These are phyloP conservation scores for Drosophila ercepeae DNA, from an alignment of 1,140 invertebrate genomes.

Conservation along the genomic window DNA sequence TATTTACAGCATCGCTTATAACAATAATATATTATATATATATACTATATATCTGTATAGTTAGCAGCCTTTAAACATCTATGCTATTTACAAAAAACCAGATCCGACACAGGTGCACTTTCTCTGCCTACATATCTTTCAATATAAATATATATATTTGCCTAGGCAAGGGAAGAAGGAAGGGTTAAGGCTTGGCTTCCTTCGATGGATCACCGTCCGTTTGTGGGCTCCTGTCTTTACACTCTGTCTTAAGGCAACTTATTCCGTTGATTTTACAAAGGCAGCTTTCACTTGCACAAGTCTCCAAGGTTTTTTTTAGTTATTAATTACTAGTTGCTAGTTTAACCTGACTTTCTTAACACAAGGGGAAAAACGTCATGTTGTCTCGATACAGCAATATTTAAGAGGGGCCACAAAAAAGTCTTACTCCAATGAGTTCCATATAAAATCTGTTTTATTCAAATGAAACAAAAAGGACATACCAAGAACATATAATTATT, in stretches of 20 bases:
- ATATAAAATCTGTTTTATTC: too few relatives aligned
- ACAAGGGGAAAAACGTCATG: too few relatives aligned
- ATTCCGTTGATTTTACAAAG: slow-evolving; percentile 74
- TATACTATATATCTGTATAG: slow-evolving; percentile 47
- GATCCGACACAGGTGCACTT: slow-evolving; percentile 26
- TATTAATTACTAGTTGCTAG: too few relatives aligned
- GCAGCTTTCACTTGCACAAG: slow-evolving; percentile 65
- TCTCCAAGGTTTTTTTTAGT: slow-evolving; percentile 24
- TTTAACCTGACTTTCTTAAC: too few relatives aligned
- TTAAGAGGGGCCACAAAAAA: too few relatives aligned
- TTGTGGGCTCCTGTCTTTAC: slow-evolving; percentile 49
- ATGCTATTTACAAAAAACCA: slow-evolving; percentile 50
- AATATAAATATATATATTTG: slow-evolving; percentile 5
- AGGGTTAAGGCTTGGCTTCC: too few relatives aligned
- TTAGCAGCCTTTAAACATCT: slow-evolving; percentile 42
- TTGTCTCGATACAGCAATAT: too few relatives aligned
- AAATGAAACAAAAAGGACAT: too few relatives aligned
- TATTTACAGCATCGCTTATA: slow-evolving; percentile 65
- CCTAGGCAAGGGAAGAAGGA: slow-evolving; percentile 3
- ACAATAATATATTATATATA: slow-evolving; percentile 53
- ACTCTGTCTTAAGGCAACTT: slow-evolving; percentile 60
- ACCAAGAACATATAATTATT: too few relatives aligned
- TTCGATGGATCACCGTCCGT: too few relatives aligned
- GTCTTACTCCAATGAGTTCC: too few relatives aligned
- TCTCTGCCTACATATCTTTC: too few relatives aligned